These are phyloP conservation scores for Actinostola sp. DNA, from an alignment of 92 coral and sea anemone species.

Conservation along the genomic window DNA sequence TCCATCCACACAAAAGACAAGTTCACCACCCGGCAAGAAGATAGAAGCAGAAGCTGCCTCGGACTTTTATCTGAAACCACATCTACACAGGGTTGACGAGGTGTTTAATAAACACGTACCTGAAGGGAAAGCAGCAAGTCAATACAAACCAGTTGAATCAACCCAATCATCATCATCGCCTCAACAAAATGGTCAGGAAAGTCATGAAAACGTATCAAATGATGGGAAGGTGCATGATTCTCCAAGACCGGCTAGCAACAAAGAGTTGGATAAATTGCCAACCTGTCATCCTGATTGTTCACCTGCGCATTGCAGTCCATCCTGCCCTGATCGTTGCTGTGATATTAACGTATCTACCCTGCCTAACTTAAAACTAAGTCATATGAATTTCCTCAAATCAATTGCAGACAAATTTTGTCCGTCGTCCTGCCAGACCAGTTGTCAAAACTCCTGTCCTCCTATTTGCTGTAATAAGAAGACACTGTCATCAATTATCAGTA, in stretches of 20 bases:
- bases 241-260: background rate
- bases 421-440: slow-evolving; percentile 52
- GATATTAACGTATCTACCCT: background rate
- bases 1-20: slow-evolving; percentile 7
- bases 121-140: background rate
- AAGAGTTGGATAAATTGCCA: background rate
- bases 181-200: no score
- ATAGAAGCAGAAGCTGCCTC: slow-evolving; percentile 9
- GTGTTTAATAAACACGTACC: slow-evolving; percentile 8
- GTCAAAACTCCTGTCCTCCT: slow-evolving; percentile 77
- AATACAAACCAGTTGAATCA: background rate
- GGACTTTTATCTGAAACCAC: slow-evolving; percentile 24
- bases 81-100: slow-evolving; percentile 7
- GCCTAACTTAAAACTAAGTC: slow-evolving; percentile 8
- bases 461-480: slow-evolving; percentile 69
- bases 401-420: slow-evolving; percentile 78
- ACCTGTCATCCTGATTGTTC: slow-evolving; percentile 41
- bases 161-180: no score
- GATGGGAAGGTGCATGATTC: background rate
- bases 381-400: slow-evolving; percentile 45
- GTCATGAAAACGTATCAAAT: no score
- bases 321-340: slow-evolving; percentile 80
- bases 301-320: slow-evolving; percentile 42
- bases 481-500: slow-evolving; percentile 15
- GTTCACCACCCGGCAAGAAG: background rate